Base-by-base conservation (phyloP, 2,113 vertebrate genomes). In the Cololabis saira region DNA sequence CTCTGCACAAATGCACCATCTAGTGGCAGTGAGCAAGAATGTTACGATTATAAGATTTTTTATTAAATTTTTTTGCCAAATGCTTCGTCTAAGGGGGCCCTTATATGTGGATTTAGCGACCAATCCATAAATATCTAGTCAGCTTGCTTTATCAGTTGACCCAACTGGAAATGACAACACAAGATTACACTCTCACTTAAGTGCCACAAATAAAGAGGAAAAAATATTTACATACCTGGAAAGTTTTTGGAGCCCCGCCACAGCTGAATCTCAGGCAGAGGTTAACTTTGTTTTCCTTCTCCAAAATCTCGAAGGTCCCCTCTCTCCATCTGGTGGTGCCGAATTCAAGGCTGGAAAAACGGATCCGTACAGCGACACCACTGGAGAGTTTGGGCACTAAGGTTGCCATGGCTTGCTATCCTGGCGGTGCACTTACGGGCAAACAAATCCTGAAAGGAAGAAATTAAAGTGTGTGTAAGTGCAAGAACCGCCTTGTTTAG, bases 251-350 rank as follows among this genome's bases (percentile, higher is more conserved):
- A 22, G 93, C 82, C 58, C 97, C 97, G 42, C 96, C 96, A 71
- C 95, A 93, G 81, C 80, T 98, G 89, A 96, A 99, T 82, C 93
- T 94, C 54, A 99, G 78, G 17, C 94, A 90, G 19, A 99, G 91
- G 78, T 80, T 96, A 71, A 95, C 90, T 93, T 96, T 99, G 89
- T 92, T 98, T 71, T 98, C 97, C 82, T 95, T 98, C 86, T 99
- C 98, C 66, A 96, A 91, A 59, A 99, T 95, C 91, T 99, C 97
- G 91, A 98, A 98, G 14, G 93, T 93, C 40, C 98, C 98, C 79
- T 99, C 96, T 88, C 93, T 98, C 97, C 97, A 99, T 43, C 93
- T 96, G 8, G 95, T 96, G 83, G 95, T 95, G 11, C 98, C 97
- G 41, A 95, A 87, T 12, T 98, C 96, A 10, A 95, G 74, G 81